phyloP scores from a whole-genome alignment of 30 jellyfish, hydroid and myxozoan species.

The Turritopsis rubra region DNA sequence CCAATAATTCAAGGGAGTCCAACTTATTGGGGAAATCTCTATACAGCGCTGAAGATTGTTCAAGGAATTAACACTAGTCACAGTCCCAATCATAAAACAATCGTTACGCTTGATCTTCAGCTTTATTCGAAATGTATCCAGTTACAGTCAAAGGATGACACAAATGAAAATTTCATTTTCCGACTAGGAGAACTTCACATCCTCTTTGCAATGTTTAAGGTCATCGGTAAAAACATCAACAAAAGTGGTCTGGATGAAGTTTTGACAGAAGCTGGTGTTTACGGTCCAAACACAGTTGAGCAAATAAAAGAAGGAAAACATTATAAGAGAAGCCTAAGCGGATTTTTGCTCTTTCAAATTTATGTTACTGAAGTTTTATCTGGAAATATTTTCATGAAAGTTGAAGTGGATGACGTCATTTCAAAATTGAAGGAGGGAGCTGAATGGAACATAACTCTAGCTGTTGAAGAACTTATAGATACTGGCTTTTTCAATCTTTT shows the following conservation, averaged over 20 bases:
- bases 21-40: background rate
- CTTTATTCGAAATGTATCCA: background rate
- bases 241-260: background rate
- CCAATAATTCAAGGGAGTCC: background rate
- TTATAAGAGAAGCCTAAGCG: background rate
- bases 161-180: background rate
- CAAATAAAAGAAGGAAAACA: background rate
- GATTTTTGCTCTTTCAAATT: background rate
- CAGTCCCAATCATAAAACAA: background rate
- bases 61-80: background rate
- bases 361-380: background rate
- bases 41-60: background rate
- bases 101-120: background rate
- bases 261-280: background rate
- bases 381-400: too few relatives aligned
- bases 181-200: background rate
- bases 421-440: background rate
- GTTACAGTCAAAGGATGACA: background rate
- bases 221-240: background rate
- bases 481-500: background rate
- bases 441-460: background rate
- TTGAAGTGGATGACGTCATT: too few relatives aligned
- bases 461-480: background rate
- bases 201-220: background rate
- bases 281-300: background rate